Percentiles rank a stretch among this genome's conserved stretches.
Evolutionary conservation across 1,140 invertebrate species (phyloP).

Genomic region (Parasteatoda tepidariorum): DNA sequence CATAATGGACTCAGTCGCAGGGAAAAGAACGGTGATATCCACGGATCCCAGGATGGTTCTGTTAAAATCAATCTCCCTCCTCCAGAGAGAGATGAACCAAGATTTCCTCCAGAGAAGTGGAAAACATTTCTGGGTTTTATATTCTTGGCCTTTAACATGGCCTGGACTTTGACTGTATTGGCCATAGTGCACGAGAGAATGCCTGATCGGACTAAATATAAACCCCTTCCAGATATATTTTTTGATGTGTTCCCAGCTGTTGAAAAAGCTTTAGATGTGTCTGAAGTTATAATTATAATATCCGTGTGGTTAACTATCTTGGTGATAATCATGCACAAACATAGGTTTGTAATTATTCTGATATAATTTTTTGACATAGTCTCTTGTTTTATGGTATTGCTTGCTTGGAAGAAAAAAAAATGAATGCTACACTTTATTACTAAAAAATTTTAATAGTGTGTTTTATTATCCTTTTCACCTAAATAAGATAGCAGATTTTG

Average conservation of each 20-base stretch:
- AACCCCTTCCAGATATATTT: constrained; percentile 83
- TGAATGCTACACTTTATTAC: too few species aligned
- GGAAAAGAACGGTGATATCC: constrained; percentile 55
- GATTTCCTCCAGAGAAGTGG: constrained; percentile 79
- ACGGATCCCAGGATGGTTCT: constrained; percentile 29
- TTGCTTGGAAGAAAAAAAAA: too few species aligned
- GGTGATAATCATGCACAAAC: constrained; percentile 84
- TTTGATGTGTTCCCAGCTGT: constrained; percentile 79
- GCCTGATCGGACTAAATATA: constrained; percentile 77
- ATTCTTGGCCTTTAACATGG: constrained; percentile 69
- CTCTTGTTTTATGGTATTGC: too few species aligned
- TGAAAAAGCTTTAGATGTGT: constrained; percentile 84
- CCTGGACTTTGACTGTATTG: constrained; percentile 74
- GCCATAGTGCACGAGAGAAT: constrained; percentile 87
- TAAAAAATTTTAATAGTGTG: too few species aligned
- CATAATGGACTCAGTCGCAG: constrained; percentile 53
- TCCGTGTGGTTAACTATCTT: constrained; percentile 79
- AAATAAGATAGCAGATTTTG: too few species aligned
- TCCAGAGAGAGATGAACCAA: constrained; percentile 73
- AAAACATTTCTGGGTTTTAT: constrained; percentile 75
- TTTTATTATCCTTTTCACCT: too few species aligned
- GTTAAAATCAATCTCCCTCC: constrained; percentile 73
- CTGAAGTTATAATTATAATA: constrained; percentile 87
- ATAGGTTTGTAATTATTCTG: constrained; percentile 76
- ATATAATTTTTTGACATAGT: constrained; percentile 83